Conservation (phyloP, 2,888 invertebrate genomes). For the Leucozona laternaria region DNA sequence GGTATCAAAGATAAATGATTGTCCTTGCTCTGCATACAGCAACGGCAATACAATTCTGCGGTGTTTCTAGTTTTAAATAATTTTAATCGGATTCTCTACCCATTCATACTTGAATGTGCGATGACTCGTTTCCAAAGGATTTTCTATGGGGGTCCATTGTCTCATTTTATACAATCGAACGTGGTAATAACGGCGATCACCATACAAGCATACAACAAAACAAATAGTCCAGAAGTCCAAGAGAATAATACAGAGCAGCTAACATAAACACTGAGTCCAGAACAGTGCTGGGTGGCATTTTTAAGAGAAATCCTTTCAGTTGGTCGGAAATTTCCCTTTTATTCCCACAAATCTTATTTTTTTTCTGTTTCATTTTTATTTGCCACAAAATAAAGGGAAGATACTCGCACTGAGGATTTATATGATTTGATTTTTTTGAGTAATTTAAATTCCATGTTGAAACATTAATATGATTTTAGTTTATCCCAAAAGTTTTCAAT, state of each 20-base stretch:
- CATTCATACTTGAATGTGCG: slow-evolving; percentile 18
- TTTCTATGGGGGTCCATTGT: slow-evolving; percentile 43
- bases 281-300: no score
- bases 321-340: no score
- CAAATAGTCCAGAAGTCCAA: slow-evolving; percentile 2
- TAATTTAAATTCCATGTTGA: no score
- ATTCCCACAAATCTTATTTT: no score
- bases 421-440: no score
- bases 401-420: no score
- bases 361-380: no score
- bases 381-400: no score
- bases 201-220: not conserved
- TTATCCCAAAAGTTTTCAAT: no score
- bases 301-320: no score
- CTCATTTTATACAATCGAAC: slow-evolving; percentile 28
- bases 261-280: not conserved
- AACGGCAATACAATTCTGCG: not conserved
- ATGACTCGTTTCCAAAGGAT: slow-evolving; percentile 6
- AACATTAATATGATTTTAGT: no score
- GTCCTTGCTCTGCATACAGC: not conserved
- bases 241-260: not conserved
- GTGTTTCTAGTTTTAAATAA: slow-evolving; percentile 39
- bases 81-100: slow-evolving; percentile 35
- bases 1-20: slow-evolving; percentile 56
- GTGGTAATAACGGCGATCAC: slow-evolving; percentile 30